These are phyloP conservation scores for Tethya wilhelma DNA, from an alignment of 37 sponge, comb jelly and placozoan genomes.

Conservation along the genomic window DNA sequence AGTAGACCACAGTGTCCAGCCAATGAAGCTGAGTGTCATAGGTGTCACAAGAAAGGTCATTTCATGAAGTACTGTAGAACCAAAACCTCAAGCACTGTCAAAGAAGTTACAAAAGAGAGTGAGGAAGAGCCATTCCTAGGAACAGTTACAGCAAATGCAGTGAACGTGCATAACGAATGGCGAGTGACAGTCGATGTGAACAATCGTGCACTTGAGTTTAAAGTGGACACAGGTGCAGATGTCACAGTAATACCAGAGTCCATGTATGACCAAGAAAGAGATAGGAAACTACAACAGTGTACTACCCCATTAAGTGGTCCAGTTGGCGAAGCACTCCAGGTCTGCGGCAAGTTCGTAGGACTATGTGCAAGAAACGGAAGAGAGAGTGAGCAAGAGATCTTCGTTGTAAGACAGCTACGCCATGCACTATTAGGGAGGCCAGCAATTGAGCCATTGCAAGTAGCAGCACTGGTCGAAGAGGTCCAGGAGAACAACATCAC, in stretches of 20 bases:
- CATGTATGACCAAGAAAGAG: background rate
- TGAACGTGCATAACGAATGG: background rate
- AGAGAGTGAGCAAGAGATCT: background rate
- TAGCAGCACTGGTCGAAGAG: constrained; percentile 1
- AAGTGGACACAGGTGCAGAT: constrained; percentile 15
- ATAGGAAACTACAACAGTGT: background rate
- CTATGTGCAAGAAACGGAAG: background rate
- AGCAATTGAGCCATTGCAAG: constrained; percentile 32
- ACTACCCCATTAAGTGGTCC: background rate
- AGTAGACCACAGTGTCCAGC: constrained; percentile 7
- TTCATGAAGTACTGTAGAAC: background rate
- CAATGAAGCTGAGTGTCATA: constrained; percentile 11
- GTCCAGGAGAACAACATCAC: constrained; percentile 1
- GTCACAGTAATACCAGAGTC: background rate
- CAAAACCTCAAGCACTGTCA: background rate
- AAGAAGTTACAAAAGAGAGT: background rate
- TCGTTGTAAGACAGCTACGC: constrained; percentile 12
- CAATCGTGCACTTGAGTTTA: background rate
- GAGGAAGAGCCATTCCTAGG: background rate
- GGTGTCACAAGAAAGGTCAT: constrained; percentile 26
- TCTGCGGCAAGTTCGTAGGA: background rate
- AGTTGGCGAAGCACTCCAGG: background rate
- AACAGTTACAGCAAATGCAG: background rate
- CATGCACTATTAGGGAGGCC: constrained; percentile 21
- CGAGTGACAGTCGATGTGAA: background rate